Conservation (phyloP, 2,888 invertebrate genomes). For the Leptopilina myrica region DNA sequence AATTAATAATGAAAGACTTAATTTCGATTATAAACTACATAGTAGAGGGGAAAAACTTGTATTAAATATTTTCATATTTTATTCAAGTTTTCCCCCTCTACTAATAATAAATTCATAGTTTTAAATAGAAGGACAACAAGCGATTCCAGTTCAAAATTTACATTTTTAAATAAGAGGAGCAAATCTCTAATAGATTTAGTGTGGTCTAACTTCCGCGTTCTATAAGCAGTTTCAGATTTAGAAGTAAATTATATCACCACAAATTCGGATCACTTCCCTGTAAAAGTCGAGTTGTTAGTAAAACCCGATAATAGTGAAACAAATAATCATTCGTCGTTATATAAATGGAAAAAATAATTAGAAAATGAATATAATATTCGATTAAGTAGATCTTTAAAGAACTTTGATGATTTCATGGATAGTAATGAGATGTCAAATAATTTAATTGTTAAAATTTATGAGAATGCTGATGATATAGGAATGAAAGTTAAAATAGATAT, state of each 20-base stretch:
- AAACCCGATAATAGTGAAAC: too few species aligned
- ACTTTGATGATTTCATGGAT: too few species aligned
- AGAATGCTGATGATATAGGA: too few species aligned
- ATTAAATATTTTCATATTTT: too few species aligned
- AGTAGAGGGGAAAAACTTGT: slow-evolving; percentile 3
- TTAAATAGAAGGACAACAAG: background rate
- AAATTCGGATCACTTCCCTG: slow-evolving; percentile 1
- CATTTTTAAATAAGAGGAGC: background rate
- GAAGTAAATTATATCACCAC: background rate
- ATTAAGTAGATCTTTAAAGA: too few species aligned
- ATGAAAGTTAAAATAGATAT: too few species aligned
- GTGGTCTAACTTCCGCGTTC: background rate
- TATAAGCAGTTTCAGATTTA: background rate
- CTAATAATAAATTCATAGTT: background rate
- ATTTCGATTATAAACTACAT: background rate
- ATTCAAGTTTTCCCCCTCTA: too few species aligned
- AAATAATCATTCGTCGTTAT: too few species aligned
- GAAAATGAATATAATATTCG: too few species aligned
- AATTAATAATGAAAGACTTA: slow-evolving; percentile 7
- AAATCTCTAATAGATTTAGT: background rate
- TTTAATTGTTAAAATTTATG: too few species aligned
- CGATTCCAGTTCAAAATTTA: slow-evolving; percentile 11
- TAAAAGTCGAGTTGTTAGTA: background rate
- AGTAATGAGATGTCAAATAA: too few species aligned
- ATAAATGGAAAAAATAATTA: slow-evolving; percentile 26